Percentiles rank a stretch among this genome's conserved stretches.
Evolutionary conservation across 2,888 invertebrate genomes (phyloP).

Genomic region (Eustalomyia histrio): DNA sequence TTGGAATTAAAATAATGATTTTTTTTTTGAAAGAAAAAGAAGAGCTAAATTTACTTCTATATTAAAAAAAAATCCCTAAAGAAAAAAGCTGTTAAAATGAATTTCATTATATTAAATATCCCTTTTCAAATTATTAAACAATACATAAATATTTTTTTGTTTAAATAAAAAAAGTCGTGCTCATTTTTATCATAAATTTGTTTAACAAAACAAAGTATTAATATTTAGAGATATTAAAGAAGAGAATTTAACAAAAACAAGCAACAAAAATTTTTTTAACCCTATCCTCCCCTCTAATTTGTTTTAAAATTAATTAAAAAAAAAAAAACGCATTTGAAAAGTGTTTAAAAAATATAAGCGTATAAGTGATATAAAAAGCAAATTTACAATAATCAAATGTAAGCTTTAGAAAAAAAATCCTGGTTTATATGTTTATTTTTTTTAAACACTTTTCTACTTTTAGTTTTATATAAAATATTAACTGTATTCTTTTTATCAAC

Average conservation of each 20-base stretch:
- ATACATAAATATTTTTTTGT: slow-evolving; percentile 4
- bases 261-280: slow-evolving; percentile 69
- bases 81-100: slow-evolving; percentile 38
- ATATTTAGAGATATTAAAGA: slow-evolving; percentile 67
- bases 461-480: slow-evolving; percentile 34
- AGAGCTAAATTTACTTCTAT: slow-evolving; percentile 24
- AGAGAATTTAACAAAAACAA: slow-evolving; percentile 71
- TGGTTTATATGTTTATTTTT: slow-evolving; percentile 19
- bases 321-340: slow-evolving; percentile 48
- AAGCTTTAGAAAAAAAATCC: background rate
- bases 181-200: slow-evolving; percentile 73
- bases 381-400: slow-evolving; percentile 1
- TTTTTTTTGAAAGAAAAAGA: slow-evolving; percentile 30
- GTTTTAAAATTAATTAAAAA: slow-evolving; percentile 35
- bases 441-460: slow-evolving; percentile 9
- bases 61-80: slow-evolving; percentile 3
- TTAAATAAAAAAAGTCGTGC: slow-evolving; percentile 72
- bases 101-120: slow-evolving; percentile 23
- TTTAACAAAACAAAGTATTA: slow-evolving; percentile 68
- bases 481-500: slow-evolving; percentile 24
- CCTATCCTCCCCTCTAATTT: slow-evolving; percentile 36
- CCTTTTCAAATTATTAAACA: slow-evolving; percentile 1
- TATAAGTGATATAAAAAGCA: slow-evolving; percentile 11
- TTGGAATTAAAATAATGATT: background rate
- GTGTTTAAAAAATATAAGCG: slow-evolving; percentile 21